Base-by-base conservation (phyloP, 2,797 vertebrate genomes). In the Pseudomugil gertrudae region DNA sequence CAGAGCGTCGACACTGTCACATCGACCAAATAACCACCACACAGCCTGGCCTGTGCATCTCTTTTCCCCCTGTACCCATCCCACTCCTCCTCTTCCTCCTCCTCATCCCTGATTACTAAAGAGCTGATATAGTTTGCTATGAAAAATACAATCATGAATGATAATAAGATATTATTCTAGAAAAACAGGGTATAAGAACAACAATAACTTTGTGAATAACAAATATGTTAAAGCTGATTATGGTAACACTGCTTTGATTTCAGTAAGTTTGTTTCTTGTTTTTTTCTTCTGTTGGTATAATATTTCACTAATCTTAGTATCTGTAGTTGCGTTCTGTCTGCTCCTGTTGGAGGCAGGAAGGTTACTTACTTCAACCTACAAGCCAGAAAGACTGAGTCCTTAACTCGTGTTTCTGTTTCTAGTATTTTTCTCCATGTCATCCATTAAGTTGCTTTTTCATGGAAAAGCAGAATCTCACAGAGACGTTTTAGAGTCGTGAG, bases 151-250 rank as follows among this genome's bases (percentile, higher is more conserved):
- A 92, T 93, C 91, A 92, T 80, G 84, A 92, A 87, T 87, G 90
- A 90, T 86, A 88, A 87, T 87, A 87, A 83, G 83, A 89, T 87
- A 85, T 89, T 92, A 86, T 84, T 89, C 86, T 86, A 89, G 88
- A 89, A 83, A 84, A 82, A 94, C 93, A 94, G 93, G 93, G 94
- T 94, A 94, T 88, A 90, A 89, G 86, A 92, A 91, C 89, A 91
- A 89, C 87, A 92, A 89, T 90, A 91, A 91, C 81, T 80, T 92
- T 94, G 91, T 93, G 91, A 92, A 88, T 90, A 91, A 86, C 85
- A 86, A 86, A 89, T 84, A 84, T 85, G 74, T 86, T 88, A 80
- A 84, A 86, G 72, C 79, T 85, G 84, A 89, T 88, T 79, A 85
- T 84, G 78, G 85, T 84, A 87, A 89, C 79, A 79, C 78, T 85